These are phyloP conservation scores for Drosophila gunungcola DNA, from an alignment of 1,140 invertebrate genomes.

Conservation along the genomic window DNA sequence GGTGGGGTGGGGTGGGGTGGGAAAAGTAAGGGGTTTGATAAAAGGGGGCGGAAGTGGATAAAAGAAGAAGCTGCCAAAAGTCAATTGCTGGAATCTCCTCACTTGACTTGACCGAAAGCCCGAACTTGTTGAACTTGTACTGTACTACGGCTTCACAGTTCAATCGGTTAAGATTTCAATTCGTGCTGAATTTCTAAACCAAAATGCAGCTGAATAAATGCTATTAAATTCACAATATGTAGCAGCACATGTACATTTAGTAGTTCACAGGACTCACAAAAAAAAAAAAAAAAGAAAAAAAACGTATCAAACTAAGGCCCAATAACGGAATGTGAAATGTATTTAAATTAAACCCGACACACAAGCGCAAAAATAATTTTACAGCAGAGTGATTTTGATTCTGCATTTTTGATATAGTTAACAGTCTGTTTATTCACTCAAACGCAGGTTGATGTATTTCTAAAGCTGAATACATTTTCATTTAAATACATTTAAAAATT, in stretches of 20 bases:
- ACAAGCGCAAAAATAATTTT: constrained; percentile 18
- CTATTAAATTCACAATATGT: constrained; percentile 13
- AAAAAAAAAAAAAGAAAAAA: neutral
- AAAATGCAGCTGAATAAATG: constrained; percentile 15
- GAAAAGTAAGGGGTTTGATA: neutral
- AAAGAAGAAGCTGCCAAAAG: constrained; percentile 37
- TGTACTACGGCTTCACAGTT: neutral
- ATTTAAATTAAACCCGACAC: constrained; percentile 6
- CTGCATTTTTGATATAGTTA: neutral
- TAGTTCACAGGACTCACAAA: neutral
- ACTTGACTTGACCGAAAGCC: constrained; percentile 31
- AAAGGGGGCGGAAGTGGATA: constrained; percentile 1
- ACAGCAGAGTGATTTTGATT: constrained; percentile 6
- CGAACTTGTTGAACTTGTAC: constrained; percentile 39
- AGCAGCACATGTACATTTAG: too few relatives aligned
- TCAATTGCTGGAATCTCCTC: constrained; percentile 44
- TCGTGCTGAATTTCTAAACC: neutral
- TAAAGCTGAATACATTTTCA: neutral
- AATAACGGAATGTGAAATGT: constrained; percentile 4
- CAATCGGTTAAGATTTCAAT: constrained; percentile 6
- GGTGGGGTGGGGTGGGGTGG: neutral
- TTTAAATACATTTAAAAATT: neutral
- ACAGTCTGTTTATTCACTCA: neutral
- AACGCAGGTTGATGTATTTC: neutral
- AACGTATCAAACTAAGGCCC: neutral